Base-by-base conservation (phyloP, 2,888 invertebrate genomes). In the Criorhina ranunculi region DNA sequence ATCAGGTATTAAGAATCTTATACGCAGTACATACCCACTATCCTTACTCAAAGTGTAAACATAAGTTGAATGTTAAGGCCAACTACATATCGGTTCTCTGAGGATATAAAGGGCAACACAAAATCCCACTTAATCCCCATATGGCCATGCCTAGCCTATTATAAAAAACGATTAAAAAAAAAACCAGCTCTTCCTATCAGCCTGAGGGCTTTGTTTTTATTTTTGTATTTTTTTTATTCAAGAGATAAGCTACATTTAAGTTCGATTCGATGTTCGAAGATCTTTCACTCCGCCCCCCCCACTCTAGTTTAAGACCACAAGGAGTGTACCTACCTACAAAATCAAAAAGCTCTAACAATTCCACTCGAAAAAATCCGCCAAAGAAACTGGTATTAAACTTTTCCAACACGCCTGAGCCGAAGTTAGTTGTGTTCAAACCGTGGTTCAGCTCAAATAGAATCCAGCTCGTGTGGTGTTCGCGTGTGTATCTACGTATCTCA, bases 351-450 rank as follows among this genome's bases (percentile, higher is more conserved):
- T 53, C 53, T 44, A 44, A 6, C 31, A 15, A 53, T 29, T 31
- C 31, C 7, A 11, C 1, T 24, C n/a, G 5, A 2, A 8, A 19
- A 46, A 11, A 24, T 24, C 7, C 35, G 7, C 17, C 12, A 1
- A 24, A 53, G 35, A 62, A 69, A 15, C 57, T 64, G 57, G 62
- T 76, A 75, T 62, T 81, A 81, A 82, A 82, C 76, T 82, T 82
- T 82, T 72, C 37, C 29, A 76, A 44, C 33, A 24, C 24, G 64
- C 69, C 37, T 49, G 42, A 75, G 35, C 42, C 49, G 17, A n/a
- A 53, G 62, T 86, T 85, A 86, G 87, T 87, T 53, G 55, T 40
- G 33, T 66, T 75, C 60, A 60, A 73, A 53, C 72, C 75, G 81
- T 73, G 75, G 60, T 78, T 76, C 62, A 70, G 69, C 9, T 82